phyloP scores from a whole-genome alignment of 2,888 invertebrate species.

The Erebia epiphron region DNA sequence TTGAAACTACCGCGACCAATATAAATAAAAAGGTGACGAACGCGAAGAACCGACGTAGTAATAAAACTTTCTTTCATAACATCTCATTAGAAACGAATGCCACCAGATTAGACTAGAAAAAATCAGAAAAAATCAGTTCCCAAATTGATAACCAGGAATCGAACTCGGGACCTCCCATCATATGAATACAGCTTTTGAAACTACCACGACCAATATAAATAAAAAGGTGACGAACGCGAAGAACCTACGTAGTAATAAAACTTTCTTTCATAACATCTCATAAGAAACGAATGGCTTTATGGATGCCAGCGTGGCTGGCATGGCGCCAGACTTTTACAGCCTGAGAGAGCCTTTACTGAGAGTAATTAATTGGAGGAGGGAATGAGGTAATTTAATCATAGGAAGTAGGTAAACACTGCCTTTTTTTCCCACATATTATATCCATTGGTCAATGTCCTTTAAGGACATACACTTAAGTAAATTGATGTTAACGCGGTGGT shows the following conservation, averaged over 20 bases:
- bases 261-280: conserved; percentile 19
- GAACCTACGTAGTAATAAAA: conserved; percentile 19
- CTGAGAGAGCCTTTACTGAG: conserved; percentile 10
- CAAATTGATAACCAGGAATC: no score
- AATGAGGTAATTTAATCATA: conserved; percentile 13
- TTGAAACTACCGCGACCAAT: no score
- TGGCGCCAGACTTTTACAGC: conserved; percentile 7
- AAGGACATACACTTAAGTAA: neutral
- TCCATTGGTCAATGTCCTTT: neutral
- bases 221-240: neutral
- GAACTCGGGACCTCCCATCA: no score
- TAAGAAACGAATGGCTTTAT: conserved; percentile 17
- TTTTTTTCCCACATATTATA: conserved; percentile 5
- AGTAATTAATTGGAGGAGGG: conserved; percentile 11
- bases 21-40: no score
- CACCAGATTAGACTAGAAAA: no score
- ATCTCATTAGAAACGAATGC: conserved; percentile 18
- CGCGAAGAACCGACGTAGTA: conserved; percentile 14
- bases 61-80: conserved; percentile 22
- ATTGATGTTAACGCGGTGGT: no score
- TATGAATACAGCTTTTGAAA: no score
- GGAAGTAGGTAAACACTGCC: conserved; percentile 6
- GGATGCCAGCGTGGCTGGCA: conserved; percentile 16
- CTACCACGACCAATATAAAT: no score
- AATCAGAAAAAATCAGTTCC: no score